Conservation (phyloP, 2,888 invertebrate genomes). For the Deilephila elpenor region DNA sequence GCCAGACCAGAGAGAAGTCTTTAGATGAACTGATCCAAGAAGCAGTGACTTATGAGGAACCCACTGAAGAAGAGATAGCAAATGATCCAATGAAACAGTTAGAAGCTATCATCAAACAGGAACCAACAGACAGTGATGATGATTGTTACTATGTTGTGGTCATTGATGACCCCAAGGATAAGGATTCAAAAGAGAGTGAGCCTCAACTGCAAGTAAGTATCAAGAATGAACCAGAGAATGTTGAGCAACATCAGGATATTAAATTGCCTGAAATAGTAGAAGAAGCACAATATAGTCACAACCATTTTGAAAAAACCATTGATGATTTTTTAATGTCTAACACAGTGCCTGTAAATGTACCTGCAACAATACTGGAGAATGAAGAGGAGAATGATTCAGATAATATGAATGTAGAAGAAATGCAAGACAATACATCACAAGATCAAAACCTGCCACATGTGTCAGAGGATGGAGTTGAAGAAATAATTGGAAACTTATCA, state of each 20-base stretch:
- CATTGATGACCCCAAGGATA: constrained; percentile 70
- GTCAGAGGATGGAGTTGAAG: constrained; percentile 45
- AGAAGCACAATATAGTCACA: constrained; percentile 37
- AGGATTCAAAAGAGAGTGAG: constrained; percentile 41
- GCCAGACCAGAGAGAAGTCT: constrained; percentile 50
- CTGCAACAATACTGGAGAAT: constrained; percentile 76
- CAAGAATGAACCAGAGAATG: constrained; percentile 39
- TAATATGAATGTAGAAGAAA: constrained; percentile 60
- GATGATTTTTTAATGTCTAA: constrained; percentile 71
- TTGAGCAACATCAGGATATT: constrained; percentile 33
- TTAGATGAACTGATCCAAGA: constrained; percentile 43
- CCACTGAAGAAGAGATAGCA: constrained; percentile 58
- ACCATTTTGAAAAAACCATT: constrained; percentile 64
- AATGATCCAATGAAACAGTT: constrained; percentile 73
- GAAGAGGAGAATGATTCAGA: constrained; percentile 68
- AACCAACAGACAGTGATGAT: constrained; percentile 76
- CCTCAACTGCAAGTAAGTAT: constrained; percentile 31
- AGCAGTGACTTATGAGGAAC: constrained; percentile 32
- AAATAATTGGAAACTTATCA: constrained; percentile 43
- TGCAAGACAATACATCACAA: constrained; percentile 53
- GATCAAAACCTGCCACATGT: constrained; percentile 45
- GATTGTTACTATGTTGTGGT: constrained; percentile 80
- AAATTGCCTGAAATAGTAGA: neutral
- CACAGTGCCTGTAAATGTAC: constrained; percentile 70
- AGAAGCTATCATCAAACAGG: constrained; percentile 71